Base-by-base conservation (phyloP, 2,797 vertebrate genomes). In the Pipistrellus pygmaeus region DNA sequence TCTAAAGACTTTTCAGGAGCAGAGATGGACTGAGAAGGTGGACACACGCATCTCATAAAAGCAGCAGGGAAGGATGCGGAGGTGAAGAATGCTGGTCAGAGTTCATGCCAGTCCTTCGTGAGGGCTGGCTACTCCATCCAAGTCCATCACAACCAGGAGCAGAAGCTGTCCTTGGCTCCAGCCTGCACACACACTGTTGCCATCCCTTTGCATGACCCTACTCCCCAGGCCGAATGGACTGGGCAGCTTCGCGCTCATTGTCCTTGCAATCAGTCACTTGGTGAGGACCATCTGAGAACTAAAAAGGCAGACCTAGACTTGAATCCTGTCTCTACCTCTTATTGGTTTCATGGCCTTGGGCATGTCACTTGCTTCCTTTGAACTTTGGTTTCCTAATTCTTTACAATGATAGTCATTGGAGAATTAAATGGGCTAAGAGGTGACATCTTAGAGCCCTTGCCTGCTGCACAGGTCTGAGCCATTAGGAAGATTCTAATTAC, bases 361-460 rank as follows among this genome's bases (percentile, higher is more conserved):
- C 60, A 1, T 78, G 20, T 25, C 38, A 44, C 30, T 64, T 55
- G 66, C 41, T 91, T 89, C 55, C 51, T 60, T 89, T 20, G 4
- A 66, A 12, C 17, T 17, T 72, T 78, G 25, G 35, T 90, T 96
- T 94, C 83, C 69, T 78, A 57, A 57, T 27, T 84, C 53, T 95
- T 93, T 85, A 44, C 86, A 55, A 69, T 60, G 15, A 32, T 23
- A 46, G 48, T 55, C 60, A 78, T 9, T 85, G 23, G 32, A 88
- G 23, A 92, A 44, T 51, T n/a, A 72, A 73, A 44, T 32, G 23
- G 92, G 25, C 35, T 38, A 18, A 30, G 8, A 85, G 55, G 13
- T 77, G 12, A 73, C 57, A 15, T 85, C 57, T 53, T 30, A 68
- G 41, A 72, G 32, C 8, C 69, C 17, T 32, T 13, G 1, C n/a